These are phyloP conservation scores for Papilio aristodemus DNA, from an alignment of 1,140 invertebrate species.

Conservation along the genomic window DNA sequence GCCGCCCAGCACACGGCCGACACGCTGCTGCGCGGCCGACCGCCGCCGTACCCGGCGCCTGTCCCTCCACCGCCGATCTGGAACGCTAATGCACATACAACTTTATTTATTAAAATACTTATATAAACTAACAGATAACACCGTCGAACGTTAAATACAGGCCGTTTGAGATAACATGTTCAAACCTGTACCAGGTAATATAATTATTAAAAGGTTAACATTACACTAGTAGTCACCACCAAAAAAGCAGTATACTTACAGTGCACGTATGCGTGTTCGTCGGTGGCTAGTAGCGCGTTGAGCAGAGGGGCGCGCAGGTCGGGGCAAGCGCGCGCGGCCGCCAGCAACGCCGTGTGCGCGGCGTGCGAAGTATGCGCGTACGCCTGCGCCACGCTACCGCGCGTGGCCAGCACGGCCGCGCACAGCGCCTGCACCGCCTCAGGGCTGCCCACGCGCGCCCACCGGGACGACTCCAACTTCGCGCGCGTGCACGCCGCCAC, in stretches of 20 bases:
- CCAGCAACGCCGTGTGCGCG: slow-evolving; percentile 54
- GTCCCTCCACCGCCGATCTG: slow-evolving; percentile 39
- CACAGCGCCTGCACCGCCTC: slow-evolving; percentile 53
- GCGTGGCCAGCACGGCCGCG: slow-evolving; percentile 47
- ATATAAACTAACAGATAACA: no score
- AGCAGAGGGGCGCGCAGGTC: slow-evolving; percentile 49
- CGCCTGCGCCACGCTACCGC: slow-evolving; percentile 31
- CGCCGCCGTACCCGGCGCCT: no score
- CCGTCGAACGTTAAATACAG: no score
- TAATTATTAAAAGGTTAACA: no score
- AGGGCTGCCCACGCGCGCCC: slow-evolving; percentile 48
- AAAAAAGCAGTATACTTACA: slow-evolving; percentile 1
- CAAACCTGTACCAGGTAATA: no score
- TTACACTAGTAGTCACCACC: background rate
- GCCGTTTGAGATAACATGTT: no score
- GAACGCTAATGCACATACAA: slow-evolving; percentile 50
- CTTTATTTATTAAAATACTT: no score
- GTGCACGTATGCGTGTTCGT: slow-evolving; percentile 44
- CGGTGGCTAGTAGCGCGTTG: slow-evolving; percentile 54
- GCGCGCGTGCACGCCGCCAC: slow-evolving; percentile 58
- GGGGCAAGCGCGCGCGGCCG: slow-evolving; percentile 52
- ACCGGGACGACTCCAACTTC: slow-evolving; percentile 43
- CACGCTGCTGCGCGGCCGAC: slow-evolving; percentile 68
- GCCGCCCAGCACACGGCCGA: slow-evolving; percentile 90
- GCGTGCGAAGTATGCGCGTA: slow-evolving; percentile 38